These are phyloP conservation scores for Leptodactylus fallax DNA, from an alignment of 2,797 vertebrate genomes.

Conservation along the genomic window DNA sequence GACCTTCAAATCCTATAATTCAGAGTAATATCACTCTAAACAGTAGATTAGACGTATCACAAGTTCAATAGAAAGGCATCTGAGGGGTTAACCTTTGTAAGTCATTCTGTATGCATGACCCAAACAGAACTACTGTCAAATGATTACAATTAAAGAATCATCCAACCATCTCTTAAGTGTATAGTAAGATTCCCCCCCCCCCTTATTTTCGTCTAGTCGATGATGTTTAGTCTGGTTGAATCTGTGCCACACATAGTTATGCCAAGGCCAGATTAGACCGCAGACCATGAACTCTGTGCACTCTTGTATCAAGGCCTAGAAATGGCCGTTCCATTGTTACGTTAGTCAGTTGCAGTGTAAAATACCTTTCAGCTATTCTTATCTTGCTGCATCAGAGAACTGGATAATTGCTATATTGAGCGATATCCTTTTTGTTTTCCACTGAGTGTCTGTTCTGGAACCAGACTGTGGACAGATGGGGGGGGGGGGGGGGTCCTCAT, in stretches of 20 bases:
- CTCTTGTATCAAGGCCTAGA: background rate
- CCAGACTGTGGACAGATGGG: conserved; percentile 33
- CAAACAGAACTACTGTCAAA: conserved; percentile 22
- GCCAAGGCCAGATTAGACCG: conserved; percentile 27
- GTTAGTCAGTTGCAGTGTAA: conserved; percentile 37
- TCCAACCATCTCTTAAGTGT: background rate
- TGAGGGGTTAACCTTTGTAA: conserved; percentile 39
- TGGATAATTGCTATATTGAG: conserved; percentile 27
- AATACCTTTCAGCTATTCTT: conserved; percentile 29
- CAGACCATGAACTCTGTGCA: conserved; percentile 16
- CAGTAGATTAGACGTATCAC: conserved; percentile 30
- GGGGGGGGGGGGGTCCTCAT: background rate
- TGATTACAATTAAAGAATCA: conserved; percentile 42
- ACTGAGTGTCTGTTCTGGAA: background rate
- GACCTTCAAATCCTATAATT: conserved; percentile 50
- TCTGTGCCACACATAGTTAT: conserved; percentile 29
- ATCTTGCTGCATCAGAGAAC: conserved; percentile 16
- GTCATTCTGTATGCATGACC: background rate
- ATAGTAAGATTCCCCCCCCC: background rate
- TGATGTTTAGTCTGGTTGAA: conserved; percentile 45
- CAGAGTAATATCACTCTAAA: conserved; percentile 36
- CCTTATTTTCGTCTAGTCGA: conserved; percentile 31
- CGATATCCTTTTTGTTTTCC: conserved; percentile 24
- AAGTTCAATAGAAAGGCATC: conserved; percentile 11
- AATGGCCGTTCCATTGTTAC: conserved; percentile 11